Conservation (phyloP, 2,113 vertebrate genomes). For the Nyctereutes procyonoides region DNA sequence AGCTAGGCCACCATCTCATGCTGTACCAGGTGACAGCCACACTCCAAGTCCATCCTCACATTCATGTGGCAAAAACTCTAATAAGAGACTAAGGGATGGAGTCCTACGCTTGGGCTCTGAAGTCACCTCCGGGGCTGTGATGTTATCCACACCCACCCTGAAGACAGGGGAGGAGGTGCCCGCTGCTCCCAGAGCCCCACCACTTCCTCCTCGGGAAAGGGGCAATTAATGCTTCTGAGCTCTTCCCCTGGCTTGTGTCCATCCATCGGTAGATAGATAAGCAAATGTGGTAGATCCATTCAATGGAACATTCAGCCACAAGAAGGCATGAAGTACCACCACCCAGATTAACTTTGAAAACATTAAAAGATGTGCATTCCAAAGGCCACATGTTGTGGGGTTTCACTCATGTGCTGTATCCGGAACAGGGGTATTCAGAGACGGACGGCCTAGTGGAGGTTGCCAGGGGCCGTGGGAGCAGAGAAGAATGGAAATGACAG, state of each 20-base stretch:
- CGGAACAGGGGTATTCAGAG: not conserved
- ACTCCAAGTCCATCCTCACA: not conserved
- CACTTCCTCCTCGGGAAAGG: not conserved
- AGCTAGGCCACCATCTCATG: no score
- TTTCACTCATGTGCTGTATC: not conserved
- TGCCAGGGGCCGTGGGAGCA: not conserved
- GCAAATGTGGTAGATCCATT: not conserved
- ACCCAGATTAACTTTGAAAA: not conserved
- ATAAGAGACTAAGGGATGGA: not conserved
- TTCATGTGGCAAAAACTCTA: not conserved
- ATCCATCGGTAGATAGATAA: not conserved
- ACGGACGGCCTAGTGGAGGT: not conserved
- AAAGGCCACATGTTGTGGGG: not conserved
- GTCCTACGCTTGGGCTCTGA: no score
- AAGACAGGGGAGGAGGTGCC: no score
- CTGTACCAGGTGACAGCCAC: not conserved
- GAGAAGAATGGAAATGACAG: not conserved
- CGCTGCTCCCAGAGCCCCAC: no score
- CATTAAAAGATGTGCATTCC: not conserved
- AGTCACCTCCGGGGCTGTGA: no score
- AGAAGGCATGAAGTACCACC: not conserved
- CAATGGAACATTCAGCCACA: not conserved
- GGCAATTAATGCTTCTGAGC: not conserved
- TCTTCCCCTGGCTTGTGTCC: not conserved
- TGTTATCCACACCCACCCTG: no score